phyloP scores from a whole-genome alignment of 2,888 invertebrate genomes.

The Campoplex nolae region DNA sequence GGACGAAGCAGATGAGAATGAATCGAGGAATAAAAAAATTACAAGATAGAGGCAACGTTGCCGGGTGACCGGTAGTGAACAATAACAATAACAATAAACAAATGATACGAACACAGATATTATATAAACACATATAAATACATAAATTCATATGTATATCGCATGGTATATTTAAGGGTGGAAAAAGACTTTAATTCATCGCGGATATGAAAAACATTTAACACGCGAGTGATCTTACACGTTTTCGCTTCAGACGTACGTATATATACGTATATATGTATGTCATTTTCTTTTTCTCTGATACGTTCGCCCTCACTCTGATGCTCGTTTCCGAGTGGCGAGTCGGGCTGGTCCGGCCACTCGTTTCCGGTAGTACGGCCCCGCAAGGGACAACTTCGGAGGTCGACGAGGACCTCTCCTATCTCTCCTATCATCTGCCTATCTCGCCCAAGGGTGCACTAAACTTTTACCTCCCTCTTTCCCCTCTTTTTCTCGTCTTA shows the following conservation, averaged over 20 bases:
- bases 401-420: constrained; percentile 60
- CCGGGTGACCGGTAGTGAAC: constrained; percentile 80
- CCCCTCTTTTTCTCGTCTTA: constrained; percentile 57
- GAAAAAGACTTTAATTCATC: constrained; percentile 40
- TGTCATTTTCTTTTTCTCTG: constrained; percentile 44
- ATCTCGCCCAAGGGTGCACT: constrained; percentile 66
- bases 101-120: constrained; percentile 56
- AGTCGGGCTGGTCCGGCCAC: constrained; percentile 85
- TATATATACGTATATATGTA: constrained; percentile 26
- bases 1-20: neutral
- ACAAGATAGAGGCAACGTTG: constrained; percentile 66
- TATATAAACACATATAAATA: constrained; percentile 17
- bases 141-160: constrained; percentile 2
- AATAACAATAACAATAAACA: constrained; percentile 42
- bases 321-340: constrained; percentile 65
- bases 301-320: constrained; percentile 45
- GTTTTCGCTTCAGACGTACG: constrained; percentile 32
- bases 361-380: constrained; percentile 76
- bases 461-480: constrained; percentile 38
- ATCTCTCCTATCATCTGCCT: constrained; percentile 59
- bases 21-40: constrained; percentile 9
- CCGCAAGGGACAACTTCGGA: constrained; percentile 70
- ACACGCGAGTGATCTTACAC: constrained; percentile 61
- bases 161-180: constrained; percentile 49
- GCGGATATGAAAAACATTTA: constrained; percentile 40